Evolutionary conservation across 2,113 vertebrate genomes (phyloP), one percentile per base, ranked within the genome.

Genomic region (Cryptoleucopteryx plumbea): DNA sequence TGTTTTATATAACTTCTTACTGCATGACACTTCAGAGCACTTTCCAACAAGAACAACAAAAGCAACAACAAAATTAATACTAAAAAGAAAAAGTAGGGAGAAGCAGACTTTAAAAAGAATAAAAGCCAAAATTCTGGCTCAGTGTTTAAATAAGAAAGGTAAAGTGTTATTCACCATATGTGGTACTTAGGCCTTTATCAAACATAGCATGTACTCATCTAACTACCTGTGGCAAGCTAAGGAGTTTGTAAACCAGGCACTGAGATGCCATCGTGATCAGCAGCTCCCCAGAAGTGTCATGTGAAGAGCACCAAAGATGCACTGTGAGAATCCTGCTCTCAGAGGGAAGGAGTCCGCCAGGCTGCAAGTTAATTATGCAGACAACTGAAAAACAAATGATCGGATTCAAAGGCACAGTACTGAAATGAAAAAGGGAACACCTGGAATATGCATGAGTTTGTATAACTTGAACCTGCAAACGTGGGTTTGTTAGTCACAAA

Each of bases 401-500:
- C 23, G 6, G 9, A 92, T 88, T 84, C 68, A 82, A 70, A 91
- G 32, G 50, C 65, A 72, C 40, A 82, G 47, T 31, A 56, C 21
- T 53, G 34, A 92, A 88, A 84, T 40, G 52, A 45, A 90, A 73
- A 80, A 77, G 29, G 50, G 53, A 92, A 80, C 81, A 89, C 86
- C 86, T 91, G 77, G 56, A 93, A 89, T 67, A 82, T 26, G 59
- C 31, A 94, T 63, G 65, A 86, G 40, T 84, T 70, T 72, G 68
- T 74, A 62, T 78, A 91, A 77, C 59, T 40, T 82, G 70, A 94
- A 83, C 70, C 43, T 94, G 74, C 16, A 61, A 94, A 94, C 43
- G 56, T 40, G 32, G 32, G 40, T 62, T 93, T 96, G 32, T 95
- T 94, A 95, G 79, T 94, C 58, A 88, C 61, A 95, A 94, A 95